These are phyloP conservation scores for Drosophila ercepeae DNA, from an alignment of 1,140 invertebrate genomes.

Conservation along the genomic window DNA sequence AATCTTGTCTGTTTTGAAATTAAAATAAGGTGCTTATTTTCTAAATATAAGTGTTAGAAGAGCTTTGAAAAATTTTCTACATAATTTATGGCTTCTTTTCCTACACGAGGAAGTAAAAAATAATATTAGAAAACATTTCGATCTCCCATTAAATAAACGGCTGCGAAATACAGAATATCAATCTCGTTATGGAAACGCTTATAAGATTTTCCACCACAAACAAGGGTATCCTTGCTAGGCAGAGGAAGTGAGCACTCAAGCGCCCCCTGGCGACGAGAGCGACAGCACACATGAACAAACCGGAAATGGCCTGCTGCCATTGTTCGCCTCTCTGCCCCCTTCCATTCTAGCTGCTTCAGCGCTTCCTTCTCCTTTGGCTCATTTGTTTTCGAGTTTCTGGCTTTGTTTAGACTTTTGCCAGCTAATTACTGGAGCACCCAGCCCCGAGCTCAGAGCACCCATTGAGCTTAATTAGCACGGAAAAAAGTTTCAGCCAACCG, in stretches of 20 bases:
- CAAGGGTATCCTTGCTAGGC: not conserved
- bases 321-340: conserved; percentile 31
- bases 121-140: not conserved
- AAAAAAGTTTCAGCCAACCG: conserved; percentile 59
- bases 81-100: no score
- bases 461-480: conserved; percentile 68
- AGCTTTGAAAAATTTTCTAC: no score
- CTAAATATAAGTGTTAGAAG: no score
- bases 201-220: no score
- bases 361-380: conserved; percentile 33
- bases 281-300: conserved; percentile 53
- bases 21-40: no score
- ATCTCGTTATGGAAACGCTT: no score
- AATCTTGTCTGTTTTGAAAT: not conserved
- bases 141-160: not conserved
- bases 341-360: not conserved
- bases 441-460: conserved; percentile 20
- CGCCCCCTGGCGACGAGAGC: conserved; percentile 54
- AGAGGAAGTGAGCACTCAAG: conserved; percentile 26
- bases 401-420: conserved; percentile 57
- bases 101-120: no score
- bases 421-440: conserved; percentile 60
- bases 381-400: conserved; percentile 66
- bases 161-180: no score
- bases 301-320: conserved; percentile 71